A percentile compares a stretch with the other conserved stretches of the same genome.
These are phyloP conservation scores for Plestiodon gilberti DNA, from an alignment of 2,113 vertebrate genomes.

Conservation along the genomic window DNA sequence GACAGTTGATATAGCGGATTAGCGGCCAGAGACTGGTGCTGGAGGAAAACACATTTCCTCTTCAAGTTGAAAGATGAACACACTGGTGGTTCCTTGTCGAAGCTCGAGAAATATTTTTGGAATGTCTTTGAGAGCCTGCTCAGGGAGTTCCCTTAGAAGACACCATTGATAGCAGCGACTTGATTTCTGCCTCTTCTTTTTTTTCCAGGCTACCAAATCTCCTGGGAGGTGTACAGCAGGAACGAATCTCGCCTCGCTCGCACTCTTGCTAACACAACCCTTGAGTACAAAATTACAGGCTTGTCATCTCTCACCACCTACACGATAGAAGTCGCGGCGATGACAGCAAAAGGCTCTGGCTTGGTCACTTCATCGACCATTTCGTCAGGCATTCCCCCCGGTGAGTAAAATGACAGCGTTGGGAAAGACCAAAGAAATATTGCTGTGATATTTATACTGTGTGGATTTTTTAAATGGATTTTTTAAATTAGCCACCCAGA, in stretches of 20 bases:
- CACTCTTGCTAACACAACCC: constrained; percentile 82
- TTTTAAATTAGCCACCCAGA: too few species aligned
- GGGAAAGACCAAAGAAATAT: not conserved
- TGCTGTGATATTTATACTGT: fast-evolving
- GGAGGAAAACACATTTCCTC: not conserved
- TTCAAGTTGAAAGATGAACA: not conserved
- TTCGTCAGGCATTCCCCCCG: constrained; percentile 96
- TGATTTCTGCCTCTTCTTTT: not conserved
- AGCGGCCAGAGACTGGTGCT: not conserved
- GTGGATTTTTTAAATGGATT: not conserved
- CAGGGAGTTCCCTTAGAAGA: not conserved
- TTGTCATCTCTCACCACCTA: constrained; percentile 91
- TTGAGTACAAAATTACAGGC: constrained; percentile 88
- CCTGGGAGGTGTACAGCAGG: constrained; percentile 88
- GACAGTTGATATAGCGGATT: not conserved
- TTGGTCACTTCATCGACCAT: constrained; percentile 86
- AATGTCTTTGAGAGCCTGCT: fast-evolving
- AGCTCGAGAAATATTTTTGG: not conserved
- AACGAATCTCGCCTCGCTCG: constrained; percentile 81
- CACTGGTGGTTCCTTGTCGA: fast-evolving
- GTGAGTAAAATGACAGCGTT: constrained; percentile 65
- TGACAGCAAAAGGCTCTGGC: constrained; percentile 83
- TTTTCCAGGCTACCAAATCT: constrained; percentile 85
- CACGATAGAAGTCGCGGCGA: constrained; percentile 88
- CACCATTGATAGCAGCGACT: not conserved